Base-by-base conservation (phyloP, 2,797 vertebrate species). In the Pempheris klunzingeri region DNA sequence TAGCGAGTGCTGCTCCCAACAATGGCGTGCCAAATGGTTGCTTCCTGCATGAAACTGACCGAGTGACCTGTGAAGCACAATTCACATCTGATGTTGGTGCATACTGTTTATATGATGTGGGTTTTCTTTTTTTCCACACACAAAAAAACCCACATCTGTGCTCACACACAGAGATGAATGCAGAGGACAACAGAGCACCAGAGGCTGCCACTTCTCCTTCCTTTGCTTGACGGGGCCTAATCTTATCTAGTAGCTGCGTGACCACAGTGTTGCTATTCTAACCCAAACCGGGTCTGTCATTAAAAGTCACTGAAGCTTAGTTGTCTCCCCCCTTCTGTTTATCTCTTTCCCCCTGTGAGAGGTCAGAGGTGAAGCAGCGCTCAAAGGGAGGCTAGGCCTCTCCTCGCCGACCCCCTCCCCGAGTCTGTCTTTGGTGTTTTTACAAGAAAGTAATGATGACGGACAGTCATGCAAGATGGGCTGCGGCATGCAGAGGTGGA, bases 241-340 rank as follows among this genome's bases (percentile, higher is more conserved):
- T 93, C 89, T 93, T 92, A 94, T 93, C 83, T 88, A 84, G 84
- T 93, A 95, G 88, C 96, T 94, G 92, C 79, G 68, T 49, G 81
- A 93, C 47, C 84, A 85, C 92, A 84, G 89, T 88, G 88, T 86
- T 95, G 94, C 92, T 96, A 93, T 96, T 94, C 93, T 95, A 97
- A 96, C 94, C 94, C 92, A 94, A 96, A 96, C 93, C 72, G 90
- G 91, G 92, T 90, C 92, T 93, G 93, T 95, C 96, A 95, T 96
- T 95, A 95, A 94, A 96, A 92, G 92, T 96, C 96, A 95, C 94
- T 95, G 94, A 93, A 95, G 96, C 95, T 94, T 94, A 89, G 92
- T 92, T 90, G 92, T 92, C 92, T 88, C 89, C 94, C 90, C 89
- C 91, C 94, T 83, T 36, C 89, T 95, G 95, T 95, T 95, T 94